Evolutionary conservation across 2,797 vertebrate species (phyloP).

Genomic region (Micromesistius poutassou): DNA sequence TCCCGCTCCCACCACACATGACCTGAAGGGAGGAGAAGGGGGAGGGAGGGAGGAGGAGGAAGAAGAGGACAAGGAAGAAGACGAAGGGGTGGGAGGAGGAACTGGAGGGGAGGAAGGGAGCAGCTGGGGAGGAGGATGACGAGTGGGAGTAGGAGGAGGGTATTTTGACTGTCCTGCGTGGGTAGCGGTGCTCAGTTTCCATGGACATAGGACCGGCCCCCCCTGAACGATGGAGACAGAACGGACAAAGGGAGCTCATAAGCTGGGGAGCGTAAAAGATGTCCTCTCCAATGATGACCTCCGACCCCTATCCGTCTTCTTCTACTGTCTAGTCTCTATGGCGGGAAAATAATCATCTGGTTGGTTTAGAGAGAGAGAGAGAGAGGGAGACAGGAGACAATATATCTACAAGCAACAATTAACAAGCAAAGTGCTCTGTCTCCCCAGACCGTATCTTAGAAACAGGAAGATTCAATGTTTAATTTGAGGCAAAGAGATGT

Average conservation of each 20-base stretch:
- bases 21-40: no score
- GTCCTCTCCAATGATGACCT: background rate
- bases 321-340: background rate
- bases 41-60: no score
- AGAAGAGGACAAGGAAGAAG: no score
- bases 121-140: no score
- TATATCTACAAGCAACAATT: background rate
- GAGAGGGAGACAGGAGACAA: background rate
- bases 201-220: constrained; percentile 53
- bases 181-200: constrained; percentile 63
- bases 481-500: background rate
- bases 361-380: background rate
- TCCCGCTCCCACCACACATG: no score
- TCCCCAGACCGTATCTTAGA: background rate
- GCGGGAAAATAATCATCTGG: background rate
- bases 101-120: no score
- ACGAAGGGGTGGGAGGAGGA: no score
- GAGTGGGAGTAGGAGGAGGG: background rate
- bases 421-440: background rate
- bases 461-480: background rate
- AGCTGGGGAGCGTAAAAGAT: background rate
- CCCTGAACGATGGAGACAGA: constrained; percentile 37
- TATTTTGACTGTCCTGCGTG: constrained; percentile 37
- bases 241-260: constrained; percentile 1
- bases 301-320: background rate